Conservation (phyloP, 64 coral and sea anemone genomes). For the Dendronephthya gigantea region DNA sequence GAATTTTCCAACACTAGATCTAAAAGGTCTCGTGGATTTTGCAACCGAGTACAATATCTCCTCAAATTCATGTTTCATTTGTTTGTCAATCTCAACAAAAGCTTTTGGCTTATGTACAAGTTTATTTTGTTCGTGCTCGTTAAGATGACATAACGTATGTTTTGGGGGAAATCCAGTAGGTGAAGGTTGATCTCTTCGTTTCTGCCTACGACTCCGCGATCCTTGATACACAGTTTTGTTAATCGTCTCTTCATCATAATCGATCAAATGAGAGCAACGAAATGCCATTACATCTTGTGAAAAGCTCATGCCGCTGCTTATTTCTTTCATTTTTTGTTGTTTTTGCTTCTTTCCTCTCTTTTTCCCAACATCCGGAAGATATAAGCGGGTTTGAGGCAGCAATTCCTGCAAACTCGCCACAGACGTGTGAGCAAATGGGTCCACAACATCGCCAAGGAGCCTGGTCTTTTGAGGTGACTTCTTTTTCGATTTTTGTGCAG, state of each 20-base stretch:
- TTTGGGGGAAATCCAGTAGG: background rate
- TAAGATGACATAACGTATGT: background rate
- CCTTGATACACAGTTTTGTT: background rate
- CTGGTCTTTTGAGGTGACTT: background rate
- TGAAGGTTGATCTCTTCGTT: background rate
- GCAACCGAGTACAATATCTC: background rate
- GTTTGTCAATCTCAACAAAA: background rate
- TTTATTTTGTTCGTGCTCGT: background rate
- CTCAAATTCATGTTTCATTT: constrained; percentile 6
- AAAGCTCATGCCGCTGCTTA: background rate
- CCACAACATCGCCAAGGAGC: background rate
- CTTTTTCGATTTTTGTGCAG: background rate
- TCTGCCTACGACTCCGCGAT: background rate
- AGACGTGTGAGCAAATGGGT: background rate
- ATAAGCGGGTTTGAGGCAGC: background rate
- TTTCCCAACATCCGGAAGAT: background rate
- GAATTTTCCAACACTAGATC: background rate
- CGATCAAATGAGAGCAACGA: background rate
- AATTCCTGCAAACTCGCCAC: background rate
- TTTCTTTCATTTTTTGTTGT: background rate
- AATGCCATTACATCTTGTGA: background rate
- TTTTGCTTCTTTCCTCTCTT: background rate
- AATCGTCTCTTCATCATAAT: background rate
- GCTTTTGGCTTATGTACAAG: background rate
- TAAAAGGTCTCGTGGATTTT: background rate